These are phyloP conservation scores for Brachyalestes nurse DNA, from an alignment of 2,797 vertebrate genomes.

Conservation along the genomic window DNA sequence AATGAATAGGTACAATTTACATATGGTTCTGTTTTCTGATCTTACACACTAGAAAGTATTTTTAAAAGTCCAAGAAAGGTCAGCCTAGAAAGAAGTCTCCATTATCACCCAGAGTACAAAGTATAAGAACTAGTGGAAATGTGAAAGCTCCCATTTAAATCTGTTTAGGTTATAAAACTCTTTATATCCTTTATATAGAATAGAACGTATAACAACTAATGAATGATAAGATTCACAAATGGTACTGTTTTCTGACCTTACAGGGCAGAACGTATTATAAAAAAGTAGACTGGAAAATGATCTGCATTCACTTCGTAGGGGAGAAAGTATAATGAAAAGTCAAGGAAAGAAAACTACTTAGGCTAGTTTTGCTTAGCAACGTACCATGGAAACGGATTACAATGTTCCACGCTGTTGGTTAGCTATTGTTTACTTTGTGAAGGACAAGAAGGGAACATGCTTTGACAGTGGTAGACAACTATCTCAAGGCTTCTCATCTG, in stretches of 20 bases:
- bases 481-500: slow-evolving; percentile 40
- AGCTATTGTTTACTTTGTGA: slow-evolving; percentile 22
- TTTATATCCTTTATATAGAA: neutral
- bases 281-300: neutral
- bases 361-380: slow-evolving; percentile 1
- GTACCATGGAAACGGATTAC: neutral
- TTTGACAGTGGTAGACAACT: slow-evolving; percentile 34
- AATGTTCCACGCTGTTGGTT: neutral
- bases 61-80: neutral
- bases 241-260: neutral
- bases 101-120: neutral
- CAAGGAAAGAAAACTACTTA: slow-evolving; percentile 5
- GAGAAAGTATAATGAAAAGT: neutral
- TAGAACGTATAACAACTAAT: neutral
- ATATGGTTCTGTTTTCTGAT: neutral
- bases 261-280: neutral
- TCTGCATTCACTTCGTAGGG: neutral
- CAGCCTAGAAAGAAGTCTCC: neutral
- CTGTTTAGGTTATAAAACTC: neutral
- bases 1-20: too few relatives aligned
- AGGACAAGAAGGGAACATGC: slow-evolving; percentile 32
- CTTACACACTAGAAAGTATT: neutral
- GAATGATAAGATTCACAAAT: neutral
- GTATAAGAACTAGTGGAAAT: neutral
- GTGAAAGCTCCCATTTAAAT: neutral